A percentile compares a stretch with the other conserved stretches of the same genome.
Evolutionary conservation across 2,888 invertebrate genomes (phyloP).

Genomic region (Trichogramma dendrolimi): DNA sequence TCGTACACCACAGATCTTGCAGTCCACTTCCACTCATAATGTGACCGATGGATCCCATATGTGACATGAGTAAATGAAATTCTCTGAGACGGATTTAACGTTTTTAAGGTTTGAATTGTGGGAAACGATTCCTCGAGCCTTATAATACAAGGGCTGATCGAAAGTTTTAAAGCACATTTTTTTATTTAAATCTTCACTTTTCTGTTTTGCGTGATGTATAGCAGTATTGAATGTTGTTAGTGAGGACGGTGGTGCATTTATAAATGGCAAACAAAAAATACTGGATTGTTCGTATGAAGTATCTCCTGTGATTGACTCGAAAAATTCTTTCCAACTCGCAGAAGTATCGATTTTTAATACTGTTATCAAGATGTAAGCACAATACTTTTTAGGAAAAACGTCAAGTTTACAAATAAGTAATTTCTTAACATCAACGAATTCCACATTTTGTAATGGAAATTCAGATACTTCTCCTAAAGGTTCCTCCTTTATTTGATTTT

Average conservation of each 20-base stretch:
- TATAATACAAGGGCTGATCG: slow-evolving; percentile 38
- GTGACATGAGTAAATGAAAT: slow-evolving; percentile 43
- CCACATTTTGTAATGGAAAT: too few relatives aligned
- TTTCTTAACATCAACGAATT: too few relatives aligned
- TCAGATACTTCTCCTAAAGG: too few relatives aligned
- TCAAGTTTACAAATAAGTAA: too few relatives aligned
- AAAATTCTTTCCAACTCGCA: too few relatives aligned
- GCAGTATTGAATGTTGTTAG: slow-evolving; percentile 37
- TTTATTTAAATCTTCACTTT: slow-evolving; percentile 31
- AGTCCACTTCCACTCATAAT: slow-evolving; percentile 44
- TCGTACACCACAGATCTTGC: slow-evolving; percentile 31
- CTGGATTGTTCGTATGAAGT: slow-evolving; percentile 14
- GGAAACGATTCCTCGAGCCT: slow-evolving; percentile 37
- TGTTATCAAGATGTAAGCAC: too few relatives aligned
- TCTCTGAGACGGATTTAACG: slow-evolving; percentile 32
- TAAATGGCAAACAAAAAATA: slow-evolving; percentile 38
- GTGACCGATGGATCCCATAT: slow-evolving; percentile 40
- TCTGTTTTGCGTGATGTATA: slow-evolving; percentile 30
- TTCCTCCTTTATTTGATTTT: too few relatives aligned
- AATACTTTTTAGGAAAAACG: too few relatives aligned
- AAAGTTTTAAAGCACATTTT: slow-evolving; percentile 34
- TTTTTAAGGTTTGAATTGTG: slow-evolving; percentile 10
- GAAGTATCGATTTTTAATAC: too few relatives aligned
- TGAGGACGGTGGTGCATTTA: slow-evolving; percentile 38
- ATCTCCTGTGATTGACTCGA: too few relatives aligned